These are phyloP conservation scores for Polia nebulosa DNA, from an alignment of 2,888 invertebrate genomes.

Conservation along the genomic window DNA sequence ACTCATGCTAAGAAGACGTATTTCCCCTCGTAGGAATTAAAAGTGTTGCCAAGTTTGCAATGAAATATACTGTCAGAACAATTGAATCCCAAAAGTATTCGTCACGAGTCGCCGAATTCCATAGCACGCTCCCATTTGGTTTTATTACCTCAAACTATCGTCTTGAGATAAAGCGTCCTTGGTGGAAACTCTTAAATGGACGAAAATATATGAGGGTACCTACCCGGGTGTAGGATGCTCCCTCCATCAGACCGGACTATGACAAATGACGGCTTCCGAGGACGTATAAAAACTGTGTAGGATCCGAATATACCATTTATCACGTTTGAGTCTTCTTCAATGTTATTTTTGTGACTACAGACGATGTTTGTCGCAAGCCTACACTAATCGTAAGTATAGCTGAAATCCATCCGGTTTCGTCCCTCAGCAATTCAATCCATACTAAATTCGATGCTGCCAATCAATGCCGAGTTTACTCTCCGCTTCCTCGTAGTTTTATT, in stretches of 20 bases:
- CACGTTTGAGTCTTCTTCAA: slow-evolving; percentile 47
- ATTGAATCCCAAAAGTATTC: slow-evolving; percentile 54
- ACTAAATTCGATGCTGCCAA: slow-evolving; percentile 62
- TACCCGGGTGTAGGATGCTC: slow-evolving; percentile 56
- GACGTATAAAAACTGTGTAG: slow-evolving; percentile 71
- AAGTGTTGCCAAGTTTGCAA: slow-evolving; percentile 52
- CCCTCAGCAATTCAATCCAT: slow-evolving; percentile 56
- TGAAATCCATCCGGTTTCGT: slow-evolving; percentile 43
- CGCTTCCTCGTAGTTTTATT: slow-evolving; percentile 53
- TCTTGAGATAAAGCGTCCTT: slow-evolving; percentile 45
- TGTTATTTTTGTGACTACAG: slow-evolving; percentile 29
- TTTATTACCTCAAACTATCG: slow-evolving; percentile 55
- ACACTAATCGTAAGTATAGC: slow-evolving; percentile 31
- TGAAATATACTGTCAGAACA: slow-evolving; percentile 48
- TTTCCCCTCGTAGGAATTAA: slow-evolving; percentile 29
- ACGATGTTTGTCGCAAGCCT: slow-evolving; percentile 32
- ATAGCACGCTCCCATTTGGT: slow-evolving; percentile 46
- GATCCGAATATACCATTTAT: slow-evolving; percentile 70
- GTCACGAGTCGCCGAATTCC: slow-evolving; percentile 41
- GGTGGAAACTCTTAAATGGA: slow-evolving; percentile 45
- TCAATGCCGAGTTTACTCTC: slow-evolving; percentile 57
- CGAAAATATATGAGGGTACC: slow-evolving; percentile 58
- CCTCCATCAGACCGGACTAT: slow-evolving; percentile 66
- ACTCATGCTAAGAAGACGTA: slow-evolving; percentile 16
- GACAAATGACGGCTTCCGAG: slow-evolving; percentile 74